These are phyloP conservation scores for Sebastes steindachneri DNA, from an alignment of 2,797 vertebrate genomes.

Conservation along the genomic window DNA sequence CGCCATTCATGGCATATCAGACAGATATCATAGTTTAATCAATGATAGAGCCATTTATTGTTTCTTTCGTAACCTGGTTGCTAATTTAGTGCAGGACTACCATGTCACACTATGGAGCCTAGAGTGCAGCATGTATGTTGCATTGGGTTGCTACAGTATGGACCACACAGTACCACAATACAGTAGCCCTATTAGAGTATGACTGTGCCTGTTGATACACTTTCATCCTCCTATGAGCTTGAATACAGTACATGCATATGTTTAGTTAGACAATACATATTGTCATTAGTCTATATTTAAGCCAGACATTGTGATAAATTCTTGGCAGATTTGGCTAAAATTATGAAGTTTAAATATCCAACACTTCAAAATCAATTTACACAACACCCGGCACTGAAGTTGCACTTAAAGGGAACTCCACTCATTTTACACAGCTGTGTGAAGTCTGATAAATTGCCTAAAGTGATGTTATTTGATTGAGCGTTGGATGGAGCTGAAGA, in stretches of 20 bases:
- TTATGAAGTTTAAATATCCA: background rate
- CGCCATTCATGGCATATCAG: background rate
- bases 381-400: background rate
- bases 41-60: slow-evolving; percentile 14
- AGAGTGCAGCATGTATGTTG: background rate
- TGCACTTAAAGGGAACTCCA: background rate
- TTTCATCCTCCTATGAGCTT: background rate
- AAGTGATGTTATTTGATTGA: background rate
- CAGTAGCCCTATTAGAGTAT: background rate
- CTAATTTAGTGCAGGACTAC: background rate
- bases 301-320: background rate
- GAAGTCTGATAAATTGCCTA: background rate
- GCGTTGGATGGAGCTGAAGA: background rate
- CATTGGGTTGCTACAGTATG: background rate
- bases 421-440: background rate
- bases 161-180: background rate
- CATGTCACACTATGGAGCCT: background rate
- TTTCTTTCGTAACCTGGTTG: slow-evolving; percentile 4
- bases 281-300: background rate
- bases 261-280: background rate
- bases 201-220: background rate
- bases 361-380: background rate
- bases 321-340: background rate
- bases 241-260: background rate
- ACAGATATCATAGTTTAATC: slow-evolving; percentile 35